Base-by-base conservation (phyloP, 2,113 vertebrate species). In the Geococcyx californianus region DNA sequence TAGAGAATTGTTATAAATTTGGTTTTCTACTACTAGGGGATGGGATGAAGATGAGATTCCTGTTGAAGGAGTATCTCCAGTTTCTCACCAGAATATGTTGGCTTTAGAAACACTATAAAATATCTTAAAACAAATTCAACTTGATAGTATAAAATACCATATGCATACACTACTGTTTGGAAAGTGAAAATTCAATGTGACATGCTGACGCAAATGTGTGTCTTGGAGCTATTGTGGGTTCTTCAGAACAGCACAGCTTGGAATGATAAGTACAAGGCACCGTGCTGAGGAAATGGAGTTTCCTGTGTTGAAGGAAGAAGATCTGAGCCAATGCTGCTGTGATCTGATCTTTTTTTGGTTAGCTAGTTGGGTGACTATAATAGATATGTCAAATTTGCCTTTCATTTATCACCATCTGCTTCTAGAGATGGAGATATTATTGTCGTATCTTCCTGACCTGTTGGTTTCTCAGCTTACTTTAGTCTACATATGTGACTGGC, bases 361-460 rank as follows among this genome's bases (percentile, higher is more conserved):
- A 81, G 63, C 68, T 84, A 45, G 1, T 63, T 90, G 87, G 79
- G 59, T 55, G 56, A 84, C 51, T 95, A 23, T 34, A 95, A 86
- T 75, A 88, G 64, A 91, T 90, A 95, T 95, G 68, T 94, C 93
- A 94, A 88, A 91, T 90, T 81, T 63, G 87, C 75, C 94, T 84
- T 63, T 95, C 85, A 76, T 66, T 95, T 89, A 76, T 84, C 52
- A 88, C 84, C 87, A 95, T 91, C 94, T 95, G 96, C 75, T 93
- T 74, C 63, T 18, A 74, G n/a, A 47, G 24, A 74, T 63, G 44
- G 33, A 64, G 42, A 77, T 81, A 85, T 56, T 86, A 85, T 90
- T 85, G 82, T 18, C 31, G 1, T 88, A 34, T 87, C 91, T 94
- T 93, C 81, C 87, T 82, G 70, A 89, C 83, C 51, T 76, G 81